These are phyloP conservation scores for Chascanopsetta lugubris DNA, from an alignment of 2,113 vertebrate genomes.

Conservation along the genomic window DNA sequence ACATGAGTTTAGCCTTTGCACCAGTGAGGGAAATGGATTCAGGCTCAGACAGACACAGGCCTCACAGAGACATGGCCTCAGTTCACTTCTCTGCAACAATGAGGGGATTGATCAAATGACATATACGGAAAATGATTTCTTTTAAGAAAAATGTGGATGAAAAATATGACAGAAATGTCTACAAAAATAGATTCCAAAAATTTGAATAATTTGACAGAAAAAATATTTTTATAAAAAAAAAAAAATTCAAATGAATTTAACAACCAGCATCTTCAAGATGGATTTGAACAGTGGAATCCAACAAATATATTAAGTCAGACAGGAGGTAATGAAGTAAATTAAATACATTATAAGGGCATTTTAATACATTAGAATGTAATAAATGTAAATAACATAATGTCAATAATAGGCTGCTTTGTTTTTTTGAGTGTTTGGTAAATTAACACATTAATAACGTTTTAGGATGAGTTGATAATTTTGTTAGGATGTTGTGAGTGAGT, in stretches of 20 bases:
- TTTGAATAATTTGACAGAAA: too few species aligned
- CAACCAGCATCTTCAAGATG: too few species aligned
- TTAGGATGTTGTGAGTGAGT: too few species aligned
- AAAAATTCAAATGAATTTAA: too few species aligned
- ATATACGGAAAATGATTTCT: slow-evolving; percentile 19
- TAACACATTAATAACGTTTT: too few species aligned
- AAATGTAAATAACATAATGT: neutral
- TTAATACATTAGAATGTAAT: neutral
- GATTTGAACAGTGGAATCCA: neutral
- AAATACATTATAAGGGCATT: neutral
- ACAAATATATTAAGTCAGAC: neutral
- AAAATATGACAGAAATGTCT: slow-evolving; percentile 32
- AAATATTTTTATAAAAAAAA: too few species aligned
- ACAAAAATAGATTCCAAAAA: too few species aligned
- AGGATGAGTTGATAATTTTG: too few species aligned
- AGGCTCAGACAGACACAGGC: slow-evolving; percentile 16
- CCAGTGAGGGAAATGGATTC: slow-evolving; percentile 18
- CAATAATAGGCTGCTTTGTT: neutral
- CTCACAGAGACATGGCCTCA: slow-evolving; percentile 17
- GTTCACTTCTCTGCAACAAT: slow-evolving; percentile 26
- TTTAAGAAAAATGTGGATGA: slow-evolving; percentile 7
- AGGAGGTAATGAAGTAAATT: slow-evolving; percentile 2
- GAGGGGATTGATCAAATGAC: slow-evolving; percentile 37
- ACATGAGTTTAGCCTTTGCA: slow-evolving; percentile 36
- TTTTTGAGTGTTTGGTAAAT: slow-evolving; percentile 1